Conservation (phyloP, 2,888 invertebrate species). For the Leptinotarsa peninsularis region DNA sequence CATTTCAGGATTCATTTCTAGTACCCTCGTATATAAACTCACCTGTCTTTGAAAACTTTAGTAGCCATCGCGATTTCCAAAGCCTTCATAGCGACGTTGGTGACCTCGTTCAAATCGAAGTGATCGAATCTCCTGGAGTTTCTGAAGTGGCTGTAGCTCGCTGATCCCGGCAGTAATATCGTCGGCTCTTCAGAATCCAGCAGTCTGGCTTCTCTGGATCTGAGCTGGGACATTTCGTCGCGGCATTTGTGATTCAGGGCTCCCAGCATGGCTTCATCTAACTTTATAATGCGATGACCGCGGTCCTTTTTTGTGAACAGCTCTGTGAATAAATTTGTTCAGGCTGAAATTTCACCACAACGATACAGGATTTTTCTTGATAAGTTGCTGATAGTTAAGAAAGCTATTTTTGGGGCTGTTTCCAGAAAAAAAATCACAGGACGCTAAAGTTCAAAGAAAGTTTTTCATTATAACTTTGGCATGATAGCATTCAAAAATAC, state of each 20-base stretch:
- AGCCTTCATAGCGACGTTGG: slow-evolving; percentile 66
- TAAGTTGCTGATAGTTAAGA: too few species aligned
- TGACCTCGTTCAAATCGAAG: slow-evolving; percentile 64
- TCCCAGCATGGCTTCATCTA: slow-evolving; percentile 51
- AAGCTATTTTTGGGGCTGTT: too few species aligned
- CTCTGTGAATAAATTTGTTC: slow-evolving; percentile 22
- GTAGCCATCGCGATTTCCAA: slow-evolving; percentile 69
- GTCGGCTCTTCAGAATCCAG: slow-evolving; percentile 60
- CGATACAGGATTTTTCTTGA: too few species aligned
- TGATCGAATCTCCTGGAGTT: slow-evolving; percentile 61
- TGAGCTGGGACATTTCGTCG: slow-evolving; percentile 62
- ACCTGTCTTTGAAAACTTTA: slow-evolving; percentile 67
- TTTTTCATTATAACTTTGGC: too few species aligned
- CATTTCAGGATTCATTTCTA: background rate
- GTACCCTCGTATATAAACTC: slow-evolving; percentile 29
- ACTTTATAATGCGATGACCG: slow-evolving; percentile 45
- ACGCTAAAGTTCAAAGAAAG: too few species aligned
- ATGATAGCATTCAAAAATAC: too few species aligned
- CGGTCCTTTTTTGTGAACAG: slow-evolving; percentile 42
- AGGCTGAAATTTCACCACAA: too few species aligned
- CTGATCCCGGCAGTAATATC: slow-evolving; percentile 62
- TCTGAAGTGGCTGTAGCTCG: slow-evolving; percentile 65
- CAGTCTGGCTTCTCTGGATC: slow-evolving; percentile 61
- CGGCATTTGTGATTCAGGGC: slow-evolving; percentile 56
- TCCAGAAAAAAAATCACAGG: too few species aligned